Base-by-base conservation (phyloP, 2,888 invertebrate species). In the Ophion obscuratus region DNA sequence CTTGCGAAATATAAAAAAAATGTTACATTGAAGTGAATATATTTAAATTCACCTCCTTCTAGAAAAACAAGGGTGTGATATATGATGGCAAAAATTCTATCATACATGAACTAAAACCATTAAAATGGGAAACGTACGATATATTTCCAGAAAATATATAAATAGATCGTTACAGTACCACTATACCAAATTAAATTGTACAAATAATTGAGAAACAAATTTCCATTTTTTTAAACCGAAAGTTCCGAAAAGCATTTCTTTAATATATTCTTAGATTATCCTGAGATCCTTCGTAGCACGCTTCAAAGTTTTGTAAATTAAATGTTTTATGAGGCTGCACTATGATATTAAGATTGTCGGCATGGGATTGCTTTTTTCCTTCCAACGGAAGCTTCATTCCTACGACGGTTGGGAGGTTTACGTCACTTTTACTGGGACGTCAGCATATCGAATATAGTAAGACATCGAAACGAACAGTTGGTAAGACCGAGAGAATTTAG, bases 401-500 rank as follows among this genome's bases (percentile, higher is more conserved):
- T n/a, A 53, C 36, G 31, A 77, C 66, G 62, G 66, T 44, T 61
- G 40, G 36, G 78, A 79, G 40, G 61, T 81, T 70, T 70, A 14
- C 53, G 77, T 77, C 67, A 61, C 66, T 83, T 83, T 78, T 47
- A 27, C 24, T 61, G 74, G n/a, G 31, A 66, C 17, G 68, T 68
- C 70, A 3, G 4, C 44, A 20, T 40, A n/a, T 67, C 40, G 2
- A 31, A n/a, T 17, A 24, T 17, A 68, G 44, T 11, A 27, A 36
- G 36, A 40, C 36, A 68, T 5, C 4, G 24, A 68, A 14, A 66
- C 17, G 5, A 17, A 36, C 44, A 20, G 44, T 17, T 20, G 47
- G 68, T 47, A 24, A 47, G 68, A 47, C 11, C 0, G 68, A 10
- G 9, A 66, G 66, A 17, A 66, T n/a, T n/a, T n/a, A n/a, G 31